phyloP scores from a whole-genome alignment of 2,888 invertebrate species.

The Syrista parreyssii region DNA sequence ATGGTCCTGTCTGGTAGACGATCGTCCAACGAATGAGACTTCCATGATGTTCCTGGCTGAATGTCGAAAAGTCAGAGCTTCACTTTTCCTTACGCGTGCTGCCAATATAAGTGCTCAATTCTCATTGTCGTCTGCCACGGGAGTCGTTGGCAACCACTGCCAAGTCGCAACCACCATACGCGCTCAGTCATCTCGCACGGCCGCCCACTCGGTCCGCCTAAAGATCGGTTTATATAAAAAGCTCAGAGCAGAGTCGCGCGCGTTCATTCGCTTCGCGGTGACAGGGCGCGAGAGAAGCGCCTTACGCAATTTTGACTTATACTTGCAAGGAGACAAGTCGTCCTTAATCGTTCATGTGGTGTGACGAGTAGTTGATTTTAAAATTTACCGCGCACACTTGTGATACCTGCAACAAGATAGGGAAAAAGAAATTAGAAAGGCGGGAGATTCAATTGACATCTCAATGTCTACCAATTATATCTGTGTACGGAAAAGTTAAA shows the following conservation, averaged over 20 bases:
- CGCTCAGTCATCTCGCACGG: conserved; percentile 6
- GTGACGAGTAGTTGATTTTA: neutral
- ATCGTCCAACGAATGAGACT: no score
- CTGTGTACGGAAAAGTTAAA: no score
- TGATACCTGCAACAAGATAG: no score
- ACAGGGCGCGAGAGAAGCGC: conserved; percentile 19
- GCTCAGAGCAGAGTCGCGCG: conserved; percentile 38
- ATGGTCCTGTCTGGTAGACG: no score
- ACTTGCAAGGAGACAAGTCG: conserved; percentile 4
- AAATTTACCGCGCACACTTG: no score
- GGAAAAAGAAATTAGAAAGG: no score
- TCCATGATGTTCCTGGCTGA: no score
- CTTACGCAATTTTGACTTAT: neutral
- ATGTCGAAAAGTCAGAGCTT: no score
- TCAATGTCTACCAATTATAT: no score
- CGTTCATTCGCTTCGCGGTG: conserved; percentile 46
- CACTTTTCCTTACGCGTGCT: no score
- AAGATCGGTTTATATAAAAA: conserved; percentile 55
- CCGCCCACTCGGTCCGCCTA: conserved; percentile 33
- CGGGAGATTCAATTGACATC: no score
- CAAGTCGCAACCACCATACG: conserved; percentile 11
- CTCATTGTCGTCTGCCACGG: neutral
- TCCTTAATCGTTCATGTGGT: neutral
- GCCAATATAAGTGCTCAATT: no score
- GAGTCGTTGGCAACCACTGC: conserved; percentile 12